Conservation (phyloP, 2,888 invertebrate genomes). For the Notodonta dromedarius region DNA sequence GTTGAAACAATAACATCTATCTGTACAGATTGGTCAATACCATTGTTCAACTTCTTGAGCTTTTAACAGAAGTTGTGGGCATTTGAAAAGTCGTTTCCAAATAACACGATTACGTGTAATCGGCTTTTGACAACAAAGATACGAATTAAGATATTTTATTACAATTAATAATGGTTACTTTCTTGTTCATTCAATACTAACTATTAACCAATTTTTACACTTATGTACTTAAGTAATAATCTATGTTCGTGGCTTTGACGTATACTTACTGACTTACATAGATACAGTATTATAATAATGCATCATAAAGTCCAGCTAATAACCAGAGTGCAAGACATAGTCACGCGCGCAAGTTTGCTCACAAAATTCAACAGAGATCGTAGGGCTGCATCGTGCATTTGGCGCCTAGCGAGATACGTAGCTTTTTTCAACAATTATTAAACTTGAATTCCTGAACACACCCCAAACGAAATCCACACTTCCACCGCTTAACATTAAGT, state of each 20-base stretch:
- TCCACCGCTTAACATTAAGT: slow-evolving; percentile 34
- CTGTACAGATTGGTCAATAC: slow-evolving; percentile 49
- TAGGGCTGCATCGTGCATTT: slow-evolving; percentile 75
- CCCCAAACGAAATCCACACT: slow-evolving; percentile 41
- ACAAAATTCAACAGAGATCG: slow-evolving; percentile 62
- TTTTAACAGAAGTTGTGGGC: slow-evolving; percentile 43
- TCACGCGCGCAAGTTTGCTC: slow-evolving; percentile 46
- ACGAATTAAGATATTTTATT: slow-evolving; percentile 24
- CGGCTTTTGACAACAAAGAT: slow-evolving; percentile 25
- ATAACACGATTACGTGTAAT: slow-evolving; percentile 51
- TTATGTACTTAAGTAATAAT: no score
- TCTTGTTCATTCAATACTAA: not conserved
- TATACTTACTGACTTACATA: no score
- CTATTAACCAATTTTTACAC: no score
- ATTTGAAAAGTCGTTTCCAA: slow-evolving; percentile 51
- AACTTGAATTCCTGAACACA: slow-evolving; percentile 67
- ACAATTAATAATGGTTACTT: no score
- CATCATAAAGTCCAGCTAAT: slow-evolving; percentile 17
- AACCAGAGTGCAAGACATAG: slow-evolving; percentile 33
- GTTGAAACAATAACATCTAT: slow-evolving; percentile 51
- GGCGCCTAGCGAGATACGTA: slow-evolving; percentile 77
- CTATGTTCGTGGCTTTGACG: no score
- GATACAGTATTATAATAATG: no score
- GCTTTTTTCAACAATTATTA: slow-evolving; percentile 74
- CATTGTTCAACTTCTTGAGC: slow-evolving; percentile 56